phyloP scores from a whole-genome alignment of 2,888 invertebrate genomes.

The Hoplodrina ambigua region DNA sequence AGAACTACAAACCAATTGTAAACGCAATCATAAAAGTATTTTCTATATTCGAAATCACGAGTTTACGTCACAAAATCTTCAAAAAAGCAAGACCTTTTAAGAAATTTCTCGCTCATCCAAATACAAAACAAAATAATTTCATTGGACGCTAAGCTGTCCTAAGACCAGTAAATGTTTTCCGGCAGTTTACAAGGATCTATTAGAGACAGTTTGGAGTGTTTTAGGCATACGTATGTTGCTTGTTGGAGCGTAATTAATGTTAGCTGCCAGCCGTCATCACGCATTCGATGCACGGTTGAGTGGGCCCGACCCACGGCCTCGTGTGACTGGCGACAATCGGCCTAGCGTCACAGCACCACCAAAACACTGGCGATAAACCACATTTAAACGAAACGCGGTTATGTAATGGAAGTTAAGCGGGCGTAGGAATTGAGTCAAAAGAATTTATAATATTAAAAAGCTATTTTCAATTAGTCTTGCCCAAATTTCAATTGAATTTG shows the following conservation, averaged over 20 bases:
- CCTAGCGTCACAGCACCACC: slow-evolving; percentile 48
- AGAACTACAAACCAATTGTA: background rate
- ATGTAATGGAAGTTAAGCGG: slow-evolving; percentile 18
- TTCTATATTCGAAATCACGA: background rate
- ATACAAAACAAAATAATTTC: slow-evolving; percentile 21
- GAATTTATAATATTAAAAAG: background rate
- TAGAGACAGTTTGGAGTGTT: slow-evolving; percentile 57
- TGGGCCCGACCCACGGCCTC: slow-evolving; percentile 62
- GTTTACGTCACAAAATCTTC: background rate
- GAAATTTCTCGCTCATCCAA: background rate
- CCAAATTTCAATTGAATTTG: background rate
- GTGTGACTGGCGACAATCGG: slow-evolving; percentile 44
- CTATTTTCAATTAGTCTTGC: background rate
- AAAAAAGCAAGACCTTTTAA: background rate
- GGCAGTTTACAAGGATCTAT: slow-evolving; percentile 44
- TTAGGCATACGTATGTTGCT: slow-evolving; percentile 62
- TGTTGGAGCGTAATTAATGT: slow-evolving; percentile 82
- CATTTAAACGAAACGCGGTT: slow-evolving; percentile 22
- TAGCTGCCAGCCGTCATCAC: slow-evolving; percentile 82
- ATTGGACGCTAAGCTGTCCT: slow-evolving; percentile 50
- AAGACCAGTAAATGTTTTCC: slow-evolving; percentile 53
- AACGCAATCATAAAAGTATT: background rate
- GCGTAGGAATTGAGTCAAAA: background rate
- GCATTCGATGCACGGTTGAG: slow-evolving; percentile 74
- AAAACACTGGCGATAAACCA: slow-evolving; percentile 41